A percentile compares a stretch with the other conserved stretches of the same genome.
Conservation (phyloP, 2,797 vertebrate species). For the Netta rufina region DNA sequence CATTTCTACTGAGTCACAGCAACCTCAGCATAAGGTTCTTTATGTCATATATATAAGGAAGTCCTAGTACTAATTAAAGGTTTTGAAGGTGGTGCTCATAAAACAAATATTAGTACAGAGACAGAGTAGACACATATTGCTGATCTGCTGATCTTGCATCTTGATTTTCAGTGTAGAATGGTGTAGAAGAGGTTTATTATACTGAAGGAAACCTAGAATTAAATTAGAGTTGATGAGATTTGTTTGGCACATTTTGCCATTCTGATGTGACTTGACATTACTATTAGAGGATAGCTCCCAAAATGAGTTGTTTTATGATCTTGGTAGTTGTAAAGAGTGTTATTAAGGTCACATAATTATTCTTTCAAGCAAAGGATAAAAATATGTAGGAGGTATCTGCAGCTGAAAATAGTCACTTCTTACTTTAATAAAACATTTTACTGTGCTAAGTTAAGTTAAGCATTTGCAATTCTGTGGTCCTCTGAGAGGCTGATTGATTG, state of each 20-base stretch:
- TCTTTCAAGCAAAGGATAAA: constrained; percentile 9
- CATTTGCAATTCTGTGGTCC: constrained; percentile 32
- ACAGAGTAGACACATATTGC: not conserved
- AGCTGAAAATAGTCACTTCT: not conserved
- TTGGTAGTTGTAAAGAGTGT: not conserved
- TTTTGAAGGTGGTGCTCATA: not conserved
- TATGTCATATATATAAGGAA: not conserved
- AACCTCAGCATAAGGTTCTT: not conserved
- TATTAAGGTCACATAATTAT: not conserved
- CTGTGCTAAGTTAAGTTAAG: constrained; percentile 41
- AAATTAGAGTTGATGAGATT: not conserved
- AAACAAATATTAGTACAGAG: not conserved
- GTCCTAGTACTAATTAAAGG: not conserved
- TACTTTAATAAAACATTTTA: constrained; percentile 41
- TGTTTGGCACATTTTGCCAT: not conserved
- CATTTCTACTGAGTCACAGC: not conserved
- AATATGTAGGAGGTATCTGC: not conserved
- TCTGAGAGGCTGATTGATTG: constrained; percentile 44
- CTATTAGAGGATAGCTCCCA: not conserved
- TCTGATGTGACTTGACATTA: not conserved
- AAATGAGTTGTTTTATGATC: not conserved
- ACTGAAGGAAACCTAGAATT: not conserved
- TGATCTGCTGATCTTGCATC: not conserved
- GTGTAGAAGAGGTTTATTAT: not conserved
- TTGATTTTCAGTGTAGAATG: not conserved